Evolutionary conservation across 2,797 vertebrate genomes (phyloP).

Genomic region (Synaphobranchus kaupii): DNA sequence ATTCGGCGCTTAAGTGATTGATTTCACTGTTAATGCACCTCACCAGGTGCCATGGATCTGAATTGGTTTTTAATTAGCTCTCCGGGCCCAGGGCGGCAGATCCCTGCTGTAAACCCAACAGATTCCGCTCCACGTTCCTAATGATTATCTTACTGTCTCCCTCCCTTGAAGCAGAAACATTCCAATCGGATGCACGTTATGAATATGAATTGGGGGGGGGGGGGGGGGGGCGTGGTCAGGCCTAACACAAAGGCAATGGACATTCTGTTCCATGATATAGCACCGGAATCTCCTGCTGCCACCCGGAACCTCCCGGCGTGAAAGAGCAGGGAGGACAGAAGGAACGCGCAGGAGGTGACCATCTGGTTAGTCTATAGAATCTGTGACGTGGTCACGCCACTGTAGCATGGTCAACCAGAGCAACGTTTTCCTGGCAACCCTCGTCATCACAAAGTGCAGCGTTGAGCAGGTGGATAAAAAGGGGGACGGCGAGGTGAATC

Average conservation of each 20-base stretch:
- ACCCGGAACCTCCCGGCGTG: neutral
- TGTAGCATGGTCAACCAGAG: neutral
- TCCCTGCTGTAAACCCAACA: neutral
- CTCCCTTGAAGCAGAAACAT: neutral
- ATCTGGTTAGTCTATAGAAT: constrained; percentile 12
- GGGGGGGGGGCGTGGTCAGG: too few relatives aligned
- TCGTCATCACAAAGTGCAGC: neutral
- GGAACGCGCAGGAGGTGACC: neutral
- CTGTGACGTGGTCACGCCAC: neutral
- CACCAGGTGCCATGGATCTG: neutral
- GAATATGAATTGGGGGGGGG: neutral
- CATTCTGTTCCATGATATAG: neutral
- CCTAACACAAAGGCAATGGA: neutral
- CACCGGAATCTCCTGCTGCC: neutral
- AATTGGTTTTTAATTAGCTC: neutral
- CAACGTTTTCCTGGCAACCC: neutral
- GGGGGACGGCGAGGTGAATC: neutral
- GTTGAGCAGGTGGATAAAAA: neutral
- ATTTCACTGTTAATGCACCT: neutral
- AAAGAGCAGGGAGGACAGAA: neutral
- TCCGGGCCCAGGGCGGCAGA: neutral
- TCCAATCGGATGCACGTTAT: neutral
- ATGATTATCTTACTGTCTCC: neutral
- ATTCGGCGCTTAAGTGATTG: neutral
- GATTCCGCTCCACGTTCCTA: neutral